phyloP scores from a whole-genome alignment of 37 sponge, comb jelly and placozoan genomes.

The Haliclona indistincta region DNA sequence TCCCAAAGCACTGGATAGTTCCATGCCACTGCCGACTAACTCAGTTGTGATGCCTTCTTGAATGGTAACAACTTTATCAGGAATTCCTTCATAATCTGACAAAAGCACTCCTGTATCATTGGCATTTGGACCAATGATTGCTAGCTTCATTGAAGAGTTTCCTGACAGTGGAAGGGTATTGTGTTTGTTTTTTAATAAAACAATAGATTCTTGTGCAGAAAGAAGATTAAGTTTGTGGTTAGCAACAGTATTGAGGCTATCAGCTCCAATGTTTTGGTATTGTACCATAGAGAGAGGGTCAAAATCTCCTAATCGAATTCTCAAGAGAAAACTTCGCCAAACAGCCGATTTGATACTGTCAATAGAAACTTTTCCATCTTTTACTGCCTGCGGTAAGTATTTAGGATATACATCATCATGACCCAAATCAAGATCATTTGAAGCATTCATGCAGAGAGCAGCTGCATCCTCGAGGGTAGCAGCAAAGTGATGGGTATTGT shows the following conservation, averaged over 20 bases:
- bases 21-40: not conserved
- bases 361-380: conserved; percentile 11
- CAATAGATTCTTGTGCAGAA: conserved; percentile 61
- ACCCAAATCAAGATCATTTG: conserved; percentile 71
- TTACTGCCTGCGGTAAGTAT: conserved; percentile 39
- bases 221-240: conserved; percentile 43
- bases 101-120: conserved; percentile 32
- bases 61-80: conserved; percentile 19
- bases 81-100: conserved; percentile 61
- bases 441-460: conserved; percentile 74
- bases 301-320: conserved; percentile 75
- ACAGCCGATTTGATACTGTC: conserved; percentile 46
- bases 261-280: conserved; percentile 45
- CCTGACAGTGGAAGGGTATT: conserved; percentile 18
- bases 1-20: conserved; percentile 29
- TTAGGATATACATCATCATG: conserved; percentile 48
- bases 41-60: conserved; percentile 47
- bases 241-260: conserved; percentile 41
- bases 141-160: conserved; percentile 29
- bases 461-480: conserved; percentile 31
- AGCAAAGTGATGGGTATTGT: conserved; percentile 42
- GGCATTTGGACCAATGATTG: conserved; percentile 70
- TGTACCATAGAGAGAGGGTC: conserved; percentile 54
- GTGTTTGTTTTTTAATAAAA: conserved; percentile 42
- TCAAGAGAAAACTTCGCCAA: conserved; percentile 59